Percentiles rank a stretch among this genome's conserved stretches.
Conservation (phyloP, 2,888 invertebrate genomes). For the Chymomyza amoena region DNA sequence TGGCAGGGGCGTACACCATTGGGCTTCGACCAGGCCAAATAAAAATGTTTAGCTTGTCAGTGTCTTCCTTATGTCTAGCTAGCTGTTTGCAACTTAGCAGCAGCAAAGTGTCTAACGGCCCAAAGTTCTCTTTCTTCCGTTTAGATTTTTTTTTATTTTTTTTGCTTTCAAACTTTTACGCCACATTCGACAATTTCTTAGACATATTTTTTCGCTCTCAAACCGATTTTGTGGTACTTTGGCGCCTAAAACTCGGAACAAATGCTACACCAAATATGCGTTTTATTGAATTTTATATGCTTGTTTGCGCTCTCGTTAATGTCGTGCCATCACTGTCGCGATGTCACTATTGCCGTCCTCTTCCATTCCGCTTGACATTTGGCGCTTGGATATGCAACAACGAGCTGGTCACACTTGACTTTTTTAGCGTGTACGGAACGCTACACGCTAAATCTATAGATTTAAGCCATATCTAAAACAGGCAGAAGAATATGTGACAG, state of each 20-base stretch:
- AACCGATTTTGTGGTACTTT: conserved; percentile 66
- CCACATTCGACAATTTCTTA: conserved; percentile 44
- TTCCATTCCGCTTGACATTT: too few species aligned
- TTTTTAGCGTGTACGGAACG: too few species aligned
- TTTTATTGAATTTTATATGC: conserved; percentile 75
- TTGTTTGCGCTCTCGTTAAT: conserved; percentile 26
- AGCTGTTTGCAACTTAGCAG: conserved; percentile 22
- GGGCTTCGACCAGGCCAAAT: conserved; percentile 17
- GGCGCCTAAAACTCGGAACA: conserved; percentile 70
- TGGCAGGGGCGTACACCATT: not conserved
- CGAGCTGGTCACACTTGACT: too few species aligned
- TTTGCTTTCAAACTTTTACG: conserved; percentile 44
- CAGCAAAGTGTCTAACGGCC: not conserved
- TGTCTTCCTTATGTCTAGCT: conserved; percentile 6
- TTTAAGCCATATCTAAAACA: too few species aligned
- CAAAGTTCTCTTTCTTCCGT: not conserved
- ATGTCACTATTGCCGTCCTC: too few species aligned
- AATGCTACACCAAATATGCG: conserved; percentile 72
- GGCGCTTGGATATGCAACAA: too few species aligned
- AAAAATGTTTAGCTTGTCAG: conserved; percentile 52
- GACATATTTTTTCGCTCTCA: conserved; percentile 26
- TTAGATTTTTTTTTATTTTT: conserved; percentile 31
- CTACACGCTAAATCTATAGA: too few species aligned
- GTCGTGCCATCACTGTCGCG: not conserved
- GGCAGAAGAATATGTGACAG: too few species aligned